Evolutionary conservation across 2,888 invertebrate species (phyloP).

Genomic region (Mantis religiosa): DNA sequence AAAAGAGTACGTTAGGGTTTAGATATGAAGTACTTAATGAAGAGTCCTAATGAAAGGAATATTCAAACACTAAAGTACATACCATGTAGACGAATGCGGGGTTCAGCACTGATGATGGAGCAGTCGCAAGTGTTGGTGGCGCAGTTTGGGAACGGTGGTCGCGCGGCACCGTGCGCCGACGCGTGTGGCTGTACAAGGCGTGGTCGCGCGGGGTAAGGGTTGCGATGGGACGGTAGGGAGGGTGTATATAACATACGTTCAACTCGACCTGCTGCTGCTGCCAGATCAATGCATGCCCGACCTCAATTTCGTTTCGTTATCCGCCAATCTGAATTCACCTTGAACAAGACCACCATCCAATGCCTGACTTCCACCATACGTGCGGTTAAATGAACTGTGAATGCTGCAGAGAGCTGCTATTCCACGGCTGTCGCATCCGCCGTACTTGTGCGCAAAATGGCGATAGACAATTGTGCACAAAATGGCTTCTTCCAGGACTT

Average conservation of each 20-base stretch:
- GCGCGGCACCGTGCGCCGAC: background rate
- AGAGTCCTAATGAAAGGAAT: background rate
- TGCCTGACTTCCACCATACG: background rate
- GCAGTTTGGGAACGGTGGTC: background rate
- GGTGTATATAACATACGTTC: background rate
- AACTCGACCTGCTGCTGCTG: background rate
- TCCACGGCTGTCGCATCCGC: background rate
- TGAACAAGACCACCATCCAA: background rate
- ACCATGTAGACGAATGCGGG: background rate
- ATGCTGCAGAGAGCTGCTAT: background rate
- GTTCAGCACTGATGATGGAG: background rate
- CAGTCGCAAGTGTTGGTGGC: background rate
- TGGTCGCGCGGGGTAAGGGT: background rate
- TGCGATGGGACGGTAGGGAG: background rate
- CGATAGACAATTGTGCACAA: background rate
- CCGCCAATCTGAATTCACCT: background rate
- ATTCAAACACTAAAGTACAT: background rate
- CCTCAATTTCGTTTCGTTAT: background rate
- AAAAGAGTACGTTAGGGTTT: background rate
- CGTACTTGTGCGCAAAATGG: background rate
- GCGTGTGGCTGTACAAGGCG: background rate
- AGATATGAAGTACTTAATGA: too few species aligned
- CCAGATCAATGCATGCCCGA: background rate
- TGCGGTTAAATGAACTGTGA: background rate
- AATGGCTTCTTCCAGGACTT: background rate